These are phyloP conservation scores for Alethe castanea DNA, from an alignment of 2,113 vertebrate genomes.

Conservation along the genomic window DNA sequence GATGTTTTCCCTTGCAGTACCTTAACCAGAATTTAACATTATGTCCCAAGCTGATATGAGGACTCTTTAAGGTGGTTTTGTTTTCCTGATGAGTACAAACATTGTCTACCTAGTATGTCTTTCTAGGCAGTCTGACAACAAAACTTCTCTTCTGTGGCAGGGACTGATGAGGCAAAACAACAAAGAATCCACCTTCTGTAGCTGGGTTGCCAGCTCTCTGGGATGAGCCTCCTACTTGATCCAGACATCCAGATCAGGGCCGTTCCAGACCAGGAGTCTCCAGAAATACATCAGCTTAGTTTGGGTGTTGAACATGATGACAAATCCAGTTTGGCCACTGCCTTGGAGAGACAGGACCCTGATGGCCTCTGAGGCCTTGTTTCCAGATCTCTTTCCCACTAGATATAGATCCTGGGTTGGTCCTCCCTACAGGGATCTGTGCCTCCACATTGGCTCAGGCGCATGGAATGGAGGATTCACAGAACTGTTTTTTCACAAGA, in stretches of 20 bases:
- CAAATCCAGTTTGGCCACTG: background rate
- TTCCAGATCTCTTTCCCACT: background rate
- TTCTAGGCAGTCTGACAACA: background rate
- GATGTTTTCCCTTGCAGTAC: background rate
- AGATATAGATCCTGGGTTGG: background rate
- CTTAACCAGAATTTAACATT: background rate
- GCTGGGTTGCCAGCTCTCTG: rapidly evolving
- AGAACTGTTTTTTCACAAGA: background rate
- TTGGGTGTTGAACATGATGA: background rate
- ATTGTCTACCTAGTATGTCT: background rate
- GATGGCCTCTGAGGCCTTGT: background rate
- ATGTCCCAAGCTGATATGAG: background rate
- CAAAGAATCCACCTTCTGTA: rapidly evolving
- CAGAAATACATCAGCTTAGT: background rate
- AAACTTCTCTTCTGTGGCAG: background rate
- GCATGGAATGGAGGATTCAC: background rate
- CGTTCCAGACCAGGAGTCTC: background rate
- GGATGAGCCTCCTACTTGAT: background rate
- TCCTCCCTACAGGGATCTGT: background rate
- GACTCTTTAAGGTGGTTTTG: background rate
- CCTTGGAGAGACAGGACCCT: background rate
- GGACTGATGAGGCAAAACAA: background rate
- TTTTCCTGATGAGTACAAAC: background rate
- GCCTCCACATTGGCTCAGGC: background rate
- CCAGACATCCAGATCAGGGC: background rate